A percentile compares a stretch with the other conserved stretches of the same genome.
Conservation (phyloP, 2,797 vertebrate genomes). For the Emys orbicularis region DNA sequence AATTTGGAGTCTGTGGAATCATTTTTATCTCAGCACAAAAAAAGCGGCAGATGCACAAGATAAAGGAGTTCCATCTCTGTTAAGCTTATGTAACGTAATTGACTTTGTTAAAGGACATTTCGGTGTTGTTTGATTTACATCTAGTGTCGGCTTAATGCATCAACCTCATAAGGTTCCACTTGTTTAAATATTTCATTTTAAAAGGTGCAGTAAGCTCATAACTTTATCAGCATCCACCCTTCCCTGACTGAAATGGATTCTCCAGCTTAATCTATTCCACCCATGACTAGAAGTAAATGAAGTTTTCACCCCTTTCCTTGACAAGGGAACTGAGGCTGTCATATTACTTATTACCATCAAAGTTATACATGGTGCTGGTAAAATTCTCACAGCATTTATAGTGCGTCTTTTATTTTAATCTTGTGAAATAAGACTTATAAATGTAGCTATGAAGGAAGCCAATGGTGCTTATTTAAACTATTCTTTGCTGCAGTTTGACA, state of each 20-base stretch:
- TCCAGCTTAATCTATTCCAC: constrained; percentile 42
- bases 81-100: constrained; percentile 73
- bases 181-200: constrained; percentile 81
- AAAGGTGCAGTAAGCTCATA: constrained; percentile 68
- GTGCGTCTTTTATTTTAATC: neutral
- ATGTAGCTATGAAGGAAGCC: neutral
- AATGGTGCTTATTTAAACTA: neutral
- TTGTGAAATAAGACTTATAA: neutral
- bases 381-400: constrained; percentile 16
- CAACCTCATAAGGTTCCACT: constrained; percentile 61
- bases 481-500: neutral
- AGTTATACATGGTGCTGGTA: neutral
- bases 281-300: constrained; percentile 49
- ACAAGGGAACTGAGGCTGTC: constrained; percentile 24
- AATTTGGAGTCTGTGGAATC: constrained; percentile 53
- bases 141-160: constrained; percentile 72
- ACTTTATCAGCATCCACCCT: constrained; percentile 65
- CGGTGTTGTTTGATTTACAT: constrained; percentile 76
- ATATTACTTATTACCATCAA: constrained; percentile 34
- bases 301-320: constrained; percentile 46
- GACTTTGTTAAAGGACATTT: constrained; percentile 82
- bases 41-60: constrained; percentile 45
- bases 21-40: constrained; percentile 53
- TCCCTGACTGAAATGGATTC: constrained; percentile 63
- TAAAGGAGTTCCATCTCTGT: constrained; percentile 56